A percentile compares a stretch with the other conserved stretches of the same genome.
These are phyloP conservation scores for Pseudonaja textilis DNA, from an alignment of 2,113 vertebrate genomes.

Conservation along the genomic window DNA sequence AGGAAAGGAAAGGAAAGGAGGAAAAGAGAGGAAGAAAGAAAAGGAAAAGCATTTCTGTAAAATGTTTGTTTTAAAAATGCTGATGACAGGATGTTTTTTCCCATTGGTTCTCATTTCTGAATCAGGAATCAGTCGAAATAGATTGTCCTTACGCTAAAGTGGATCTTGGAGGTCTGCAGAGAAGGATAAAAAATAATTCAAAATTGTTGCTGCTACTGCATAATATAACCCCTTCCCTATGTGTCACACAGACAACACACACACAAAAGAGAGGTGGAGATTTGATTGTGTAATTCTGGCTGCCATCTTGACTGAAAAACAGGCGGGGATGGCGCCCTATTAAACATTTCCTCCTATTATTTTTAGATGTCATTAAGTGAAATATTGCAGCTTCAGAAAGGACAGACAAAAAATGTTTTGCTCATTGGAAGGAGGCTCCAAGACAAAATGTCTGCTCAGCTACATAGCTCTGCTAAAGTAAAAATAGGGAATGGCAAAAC, in stretches of 20 bases:
- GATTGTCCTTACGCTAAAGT: background rate
- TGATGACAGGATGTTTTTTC: background rate
- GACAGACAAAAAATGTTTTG: constrained; percentile 62
- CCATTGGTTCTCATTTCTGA: background rate
- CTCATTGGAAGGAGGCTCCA: constrained; percentile 56
- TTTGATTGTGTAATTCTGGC: background rate
- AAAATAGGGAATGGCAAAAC: constrained; percentile 61
- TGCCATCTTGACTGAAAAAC: background rate
- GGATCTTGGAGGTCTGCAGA: background rate
- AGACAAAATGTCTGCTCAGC: constrained; percentile 58
- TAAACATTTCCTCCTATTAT: constrained; percentile 10
- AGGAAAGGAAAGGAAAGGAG: no score
- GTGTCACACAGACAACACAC: background rate
- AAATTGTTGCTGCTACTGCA: background rate
- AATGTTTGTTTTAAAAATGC: background rate
- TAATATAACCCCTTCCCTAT: background rate
- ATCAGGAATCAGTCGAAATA: background rate
- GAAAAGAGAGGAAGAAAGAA: no score
- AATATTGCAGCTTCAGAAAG: constrained; percentile 58
- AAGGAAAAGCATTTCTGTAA: background rate
- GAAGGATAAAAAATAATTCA: background rate
- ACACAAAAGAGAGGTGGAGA: background rate
- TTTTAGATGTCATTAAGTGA: constrained; percentile 58
- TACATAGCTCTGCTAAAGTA: constrained; percentile 57
- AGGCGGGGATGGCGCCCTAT: background rate